Base-by-base conservation (phyloP, 2,797 vertebrate genomes). In the Pygocentrus nattereri region DNA sequence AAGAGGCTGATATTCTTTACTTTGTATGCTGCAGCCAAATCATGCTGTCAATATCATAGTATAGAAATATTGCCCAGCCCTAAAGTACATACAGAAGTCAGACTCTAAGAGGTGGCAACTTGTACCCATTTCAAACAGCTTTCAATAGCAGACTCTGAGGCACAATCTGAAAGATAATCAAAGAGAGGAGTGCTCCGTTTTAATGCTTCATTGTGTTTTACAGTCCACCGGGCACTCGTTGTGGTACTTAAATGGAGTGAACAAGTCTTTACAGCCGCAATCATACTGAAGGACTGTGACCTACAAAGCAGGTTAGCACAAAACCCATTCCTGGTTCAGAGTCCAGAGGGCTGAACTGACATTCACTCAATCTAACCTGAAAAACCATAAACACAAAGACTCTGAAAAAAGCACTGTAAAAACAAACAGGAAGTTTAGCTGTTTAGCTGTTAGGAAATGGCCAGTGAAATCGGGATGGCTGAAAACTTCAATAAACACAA, bases 371-470 rank as follows among this genome's bases (percentile, higher is more conserved):
- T 81, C 71, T 27, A 78, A 74, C n/a, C 56, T 58, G 30, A n/a
- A 4, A 23, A 6, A 54, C 47, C 56, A 58, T 64, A 78, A 79
- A 67, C 19, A 61, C 49, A 3, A 25, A 61, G 27, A 47, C n/a
- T n/a, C n/a, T n/a, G n/a, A n/a, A n/a, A n/a, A n/a, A n/a, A n/a
- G n/a, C n/a, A n/a, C 47, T 78, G 23, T 25, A 56, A 38, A 38
- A 5, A 38, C 38, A 38, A 8, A 5, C 8, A 11, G 12, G 12
- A 62, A 75, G 81, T 44, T 44, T 59, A 12, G 10, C 30, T 47
- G 80, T n/a, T n/a, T n/a, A 67, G 83, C 54, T 80, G 84, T 70
- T 82, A 78, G 75, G 85, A n/a, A 69, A 84, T 56, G 5, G 67
- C 47, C 38, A 72, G 41, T 78, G 49, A 86, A 73, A 85, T 11